These are phyloP conservation scores for Chaetophractus vellerosus DNA, from an alignment of 2,797 vertebrate species.

Conservation along the genomic window DNA sequence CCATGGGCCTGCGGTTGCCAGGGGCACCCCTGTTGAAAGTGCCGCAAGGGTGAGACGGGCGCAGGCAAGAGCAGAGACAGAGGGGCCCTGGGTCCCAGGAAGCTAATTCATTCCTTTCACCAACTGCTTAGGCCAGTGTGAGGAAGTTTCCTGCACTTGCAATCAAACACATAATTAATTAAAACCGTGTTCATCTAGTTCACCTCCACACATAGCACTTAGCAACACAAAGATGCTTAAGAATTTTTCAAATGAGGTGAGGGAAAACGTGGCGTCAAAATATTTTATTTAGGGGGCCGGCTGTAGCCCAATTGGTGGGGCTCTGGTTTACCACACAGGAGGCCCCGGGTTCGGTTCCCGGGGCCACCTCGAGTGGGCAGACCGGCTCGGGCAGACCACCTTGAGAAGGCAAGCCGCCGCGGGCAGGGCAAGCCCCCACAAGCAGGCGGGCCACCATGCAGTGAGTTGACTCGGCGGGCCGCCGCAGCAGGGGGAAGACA, in stretches of 20 bases:
- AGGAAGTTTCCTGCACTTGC: not conserved
- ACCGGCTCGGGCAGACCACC: too few relatives aligned
- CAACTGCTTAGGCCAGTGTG: not conserved
- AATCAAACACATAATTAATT: not conserved
- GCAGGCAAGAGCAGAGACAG: not conserved
- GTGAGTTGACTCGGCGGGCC: too few relatives aligned
- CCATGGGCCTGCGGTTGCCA: not conserved
- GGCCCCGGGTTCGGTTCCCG: too few relatives aligned
- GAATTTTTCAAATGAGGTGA: slow-evolving; percentile 28
- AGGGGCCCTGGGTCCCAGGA: not conserved
- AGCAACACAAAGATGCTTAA: not conserved
- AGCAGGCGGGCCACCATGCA: too few relatives aligned
- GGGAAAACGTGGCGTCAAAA: slow-evolving; percentile 42
- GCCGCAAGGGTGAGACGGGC: not conserved
- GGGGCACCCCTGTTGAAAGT: not conserved
- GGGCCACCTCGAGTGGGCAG: too few relatives aligned
- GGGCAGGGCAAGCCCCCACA: too few relatives aligned
- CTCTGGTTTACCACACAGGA: too few relatives aligned
- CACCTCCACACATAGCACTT: not conserved
- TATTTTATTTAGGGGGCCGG: not conserved
- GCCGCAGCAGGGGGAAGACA: too few relatives aligned
- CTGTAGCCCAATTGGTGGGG: too few relatives aligned
- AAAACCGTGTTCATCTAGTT: not conserved
- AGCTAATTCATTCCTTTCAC: not conserved
- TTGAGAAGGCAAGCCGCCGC: too few relatives aligned